phyloP scores from a whole-genome alignment of 2,888 invertebrate species.

The Thyatira batis region DNA sequence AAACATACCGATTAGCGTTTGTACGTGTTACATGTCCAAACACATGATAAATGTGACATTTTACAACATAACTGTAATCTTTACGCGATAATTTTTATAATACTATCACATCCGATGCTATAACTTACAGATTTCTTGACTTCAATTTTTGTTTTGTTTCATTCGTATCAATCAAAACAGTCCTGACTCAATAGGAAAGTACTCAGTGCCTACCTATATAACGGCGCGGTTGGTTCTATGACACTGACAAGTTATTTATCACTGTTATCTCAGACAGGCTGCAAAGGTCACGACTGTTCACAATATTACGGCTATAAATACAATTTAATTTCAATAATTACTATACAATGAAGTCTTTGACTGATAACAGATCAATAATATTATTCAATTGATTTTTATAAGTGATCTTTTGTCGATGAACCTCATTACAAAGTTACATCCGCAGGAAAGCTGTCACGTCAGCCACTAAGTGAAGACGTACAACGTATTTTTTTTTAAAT shows the following conservation, averaged over 20 bases:
- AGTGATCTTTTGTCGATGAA: constrained; percentile 63
- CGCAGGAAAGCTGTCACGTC: constrained; percentile 45
- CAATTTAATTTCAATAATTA: constrained; percentile 78
- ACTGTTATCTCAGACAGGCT: constrained; percentile 58
- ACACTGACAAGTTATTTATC: constrained; percentile 57
- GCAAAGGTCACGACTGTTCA: constrained; percentile 55
- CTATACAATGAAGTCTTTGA: constrained; percentile 73
- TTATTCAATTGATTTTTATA: constrained; percentile 30
- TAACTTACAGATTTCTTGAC: constrained; percentile 48
- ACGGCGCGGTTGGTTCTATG: constrained; percentile 71
- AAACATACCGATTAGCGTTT: constrained; percentile 67
- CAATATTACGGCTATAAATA: constrained; percentile 72
- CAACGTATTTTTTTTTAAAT: constrained; percentile 56
- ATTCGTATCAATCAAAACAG: constrained; percentile 14
- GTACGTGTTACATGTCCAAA: constrained; percentile 64
- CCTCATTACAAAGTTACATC: constrained; percentile 65
- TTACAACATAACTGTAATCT: constrained; percentile 54
- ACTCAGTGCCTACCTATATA: too few species aligned
- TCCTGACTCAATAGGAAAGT: constrained; percentile 49
- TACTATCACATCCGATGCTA: constrained; percentile 44
- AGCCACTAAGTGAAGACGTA: constrained; percentile 55
- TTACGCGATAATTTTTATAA: constrained; percentile 52
- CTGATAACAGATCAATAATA: constrained; percentile 69
- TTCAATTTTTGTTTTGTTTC: neutral
- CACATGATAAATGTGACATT: constrained; percentile 70